Evolutionary conservation across 2,888 invertebrate genomes (phyloP).

Genomic region (Gymnosoma rotundatum): DNA sequence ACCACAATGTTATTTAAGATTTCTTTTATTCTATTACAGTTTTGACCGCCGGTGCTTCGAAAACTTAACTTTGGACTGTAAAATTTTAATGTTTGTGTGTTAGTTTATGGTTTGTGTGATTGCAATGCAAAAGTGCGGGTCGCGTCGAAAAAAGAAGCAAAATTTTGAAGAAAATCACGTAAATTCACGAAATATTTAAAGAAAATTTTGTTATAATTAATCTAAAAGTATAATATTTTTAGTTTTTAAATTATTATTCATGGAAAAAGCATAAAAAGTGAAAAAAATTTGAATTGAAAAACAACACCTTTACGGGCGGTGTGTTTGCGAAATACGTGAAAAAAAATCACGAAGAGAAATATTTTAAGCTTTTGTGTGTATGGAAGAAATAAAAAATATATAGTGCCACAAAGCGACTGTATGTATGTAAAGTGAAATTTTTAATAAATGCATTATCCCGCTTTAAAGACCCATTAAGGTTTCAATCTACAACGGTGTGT

Average conservation of each 20-base stretch:
- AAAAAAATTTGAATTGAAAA: slow-evolving; percentile 63
- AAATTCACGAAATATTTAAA: slow-evolving; percentile 68
- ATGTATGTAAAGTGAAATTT: slow-evolving; percentile 66
- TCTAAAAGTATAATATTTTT: slow-evolving; percentile 40
- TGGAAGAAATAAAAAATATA: slow-evolving; percentile 50
- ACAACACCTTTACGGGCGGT: slow-evolving; percentile 55
- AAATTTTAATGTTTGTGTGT: slow-evolving; percentile 53
- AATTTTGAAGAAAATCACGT: slow-evolving; percentile 74
- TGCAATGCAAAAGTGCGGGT: slow-evolving; percentile 75
- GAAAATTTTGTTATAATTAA: slow-evolving; percentile 56
- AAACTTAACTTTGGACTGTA: background rate
- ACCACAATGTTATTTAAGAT: background rate
- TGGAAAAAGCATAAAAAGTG: slow-evolving; percentile 64
- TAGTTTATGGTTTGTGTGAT: slow-evolving; percentile 73
- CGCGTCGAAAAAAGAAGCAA: slow-evolving; percentile 73
- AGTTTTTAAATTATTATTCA: slow-evolving; percentile 63
- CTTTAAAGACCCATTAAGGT: slow-evolving; percentile 36
- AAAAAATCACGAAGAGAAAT: slow-evolving; percentile 57
- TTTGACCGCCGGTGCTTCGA: slow-evolving; percentile 13
- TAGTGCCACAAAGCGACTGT: slow-evolving; percentile 58
- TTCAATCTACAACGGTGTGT: slow-evolving; percentile 25
- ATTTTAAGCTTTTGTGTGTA: slow-evolving; percentile 54
- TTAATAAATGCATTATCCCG: slow-evolving; percentile 49
- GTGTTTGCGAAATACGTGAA: slow-evolving; percentile 68
- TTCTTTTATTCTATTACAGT: slow-evolving; percentile 47